A percentile compares a stretch with the other conserved stretches of the same genome.
These are phyloP conservation scores for Porites rus DNA, from an alignment of 92 coral and sea anemone genomes.

Conservation along the genomic window DNA sequence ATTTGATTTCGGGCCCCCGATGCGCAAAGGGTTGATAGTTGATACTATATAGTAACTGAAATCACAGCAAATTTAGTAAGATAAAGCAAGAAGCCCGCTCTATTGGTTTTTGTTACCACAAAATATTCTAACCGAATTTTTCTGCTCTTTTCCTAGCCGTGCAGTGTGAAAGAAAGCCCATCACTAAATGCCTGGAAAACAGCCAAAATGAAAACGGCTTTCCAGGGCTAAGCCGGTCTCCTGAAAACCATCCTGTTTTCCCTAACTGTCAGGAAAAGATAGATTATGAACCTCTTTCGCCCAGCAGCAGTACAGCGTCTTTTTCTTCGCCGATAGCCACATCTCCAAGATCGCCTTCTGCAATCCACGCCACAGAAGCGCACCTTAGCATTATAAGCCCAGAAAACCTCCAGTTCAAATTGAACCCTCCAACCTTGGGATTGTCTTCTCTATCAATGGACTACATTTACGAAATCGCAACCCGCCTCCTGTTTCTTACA, in stretches of 20 bases:
- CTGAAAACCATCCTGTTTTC: constrained; percentile 10
- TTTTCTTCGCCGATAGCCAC: neutral
- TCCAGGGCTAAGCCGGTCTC: neutral
- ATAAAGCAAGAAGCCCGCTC: too few relatives aligned
- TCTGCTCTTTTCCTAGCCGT: constrained; percentile 63
- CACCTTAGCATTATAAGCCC: constrained; percentile 54
- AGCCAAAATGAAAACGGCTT: constrained; percentile 5
- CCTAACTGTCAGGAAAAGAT: constrained; percentile 25
- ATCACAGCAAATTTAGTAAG: too few relatives aligned
- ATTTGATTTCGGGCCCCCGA: too few relatives aligned
- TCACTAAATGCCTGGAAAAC: constrained; percentile 14
- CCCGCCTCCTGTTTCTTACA: constrained; percentile 93
- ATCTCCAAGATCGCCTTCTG: constrained; percentile 29
- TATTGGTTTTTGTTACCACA: too few relatives aligned
- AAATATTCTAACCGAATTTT: neutral
- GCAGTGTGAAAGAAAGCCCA: constrained; percentile 92
- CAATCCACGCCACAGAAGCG: neutral
- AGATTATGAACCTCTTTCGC: constrained; percentile 26
- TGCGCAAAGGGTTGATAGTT: too few relatives aligned
- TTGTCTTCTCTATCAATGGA: constrained; percentile 88
- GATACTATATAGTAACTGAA: too few relatives aligned
- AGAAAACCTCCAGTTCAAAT: constrained; percentile 75
- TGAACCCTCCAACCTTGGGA: constrained; percentile 75
- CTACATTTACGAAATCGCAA: constrained; percentile 95
- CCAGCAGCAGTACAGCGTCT: neutral